Evolutionary conservation across 1,140 invertebrate species (phyloP).

Genomic region (Temnothorax nylanderi): DNA sequence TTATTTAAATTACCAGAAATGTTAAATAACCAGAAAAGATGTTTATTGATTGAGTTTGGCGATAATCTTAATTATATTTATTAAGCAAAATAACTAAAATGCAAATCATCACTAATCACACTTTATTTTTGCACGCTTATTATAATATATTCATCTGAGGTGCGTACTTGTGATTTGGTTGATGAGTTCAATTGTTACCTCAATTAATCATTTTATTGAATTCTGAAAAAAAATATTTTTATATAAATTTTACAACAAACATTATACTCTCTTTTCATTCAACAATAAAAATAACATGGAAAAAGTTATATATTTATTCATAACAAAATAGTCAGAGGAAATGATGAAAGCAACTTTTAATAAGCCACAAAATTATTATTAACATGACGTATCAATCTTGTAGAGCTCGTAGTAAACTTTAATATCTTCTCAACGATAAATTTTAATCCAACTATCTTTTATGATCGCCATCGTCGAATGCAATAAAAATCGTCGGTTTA

Average conservation of each 20-base stretch:
- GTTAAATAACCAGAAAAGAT: neutral
- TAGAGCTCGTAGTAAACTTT: no score
- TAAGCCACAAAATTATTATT: slow-evolving; percentile 24
- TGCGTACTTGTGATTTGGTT: neutral
- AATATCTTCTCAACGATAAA: neutral
- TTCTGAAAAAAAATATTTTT: neutral
- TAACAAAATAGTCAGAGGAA: neutral
- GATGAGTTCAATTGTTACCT: neutral
- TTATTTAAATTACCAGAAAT: neutral
- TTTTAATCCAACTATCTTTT: slow-evolving; percentile 29
- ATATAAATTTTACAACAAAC: neutral
- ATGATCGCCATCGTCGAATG: neutral
- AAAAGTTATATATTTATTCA: neutral
- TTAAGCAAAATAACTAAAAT: neutral
- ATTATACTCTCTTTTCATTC: neutral
- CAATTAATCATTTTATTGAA: neutral
- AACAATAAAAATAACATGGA: neutral
- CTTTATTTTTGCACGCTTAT: neutral
- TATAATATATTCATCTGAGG: neutral
- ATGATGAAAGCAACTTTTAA: neutral
- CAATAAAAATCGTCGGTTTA: slow-evolving; percentile 27
- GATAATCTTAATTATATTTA: neutral
- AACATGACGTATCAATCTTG: neutral
- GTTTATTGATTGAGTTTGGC: neutral
- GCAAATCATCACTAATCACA: neutral